Evolutionary conservation across 2,113 vertebrate genomes (phyloP).

Genomic region (Heterotis niloticus): DNA sequence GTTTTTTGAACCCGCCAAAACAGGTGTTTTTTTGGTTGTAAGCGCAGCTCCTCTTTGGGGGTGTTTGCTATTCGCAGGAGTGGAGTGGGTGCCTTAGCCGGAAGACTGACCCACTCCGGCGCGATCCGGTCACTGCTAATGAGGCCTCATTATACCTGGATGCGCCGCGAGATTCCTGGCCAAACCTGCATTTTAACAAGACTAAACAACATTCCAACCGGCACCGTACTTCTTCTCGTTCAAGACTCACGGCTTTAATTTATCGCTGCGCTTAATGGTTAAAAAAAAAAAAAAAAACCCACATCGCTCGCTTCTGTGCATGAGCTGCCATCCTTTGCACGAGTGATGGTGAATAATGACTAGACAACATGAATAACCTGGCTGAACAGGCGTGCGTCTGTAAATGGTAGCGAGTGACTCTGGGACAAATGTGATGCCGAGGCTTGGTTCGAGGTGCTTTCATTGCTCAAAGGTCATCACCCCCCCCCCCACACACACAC

Average conservation of each 20-base stretch:
- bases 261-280: not conserved
- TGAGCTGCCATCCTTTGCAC: not conserved
- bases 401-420: not conserved
- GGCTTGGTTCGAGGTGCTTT: too few species aligned
- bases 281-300: not conserved
- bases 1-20: too few species aligned
- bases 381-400: too few species aligned
- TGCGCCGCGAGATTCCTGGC: conserved; percentile 4
- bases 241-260: conserved; percentile 2
- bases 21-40: too few species aligned
- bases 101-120: not conserved
- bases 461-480: too few species aligned
- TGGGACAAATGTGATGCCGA: not conserved
- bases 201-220: not conserved
- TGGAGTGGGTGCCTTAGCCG: not conserved
- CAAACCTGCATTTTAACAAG: conserved; percentile 16
- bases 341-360: conserved; percentile 1
- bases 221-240: not conserved
- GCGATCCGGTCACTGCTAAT: conserved; percentile 1
- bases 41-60: too few species aligned
- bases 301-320: not conserved
- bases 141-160: conserved; percentile 37
- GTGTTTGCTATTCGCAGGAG: not conserved
- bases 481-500: not conserved
- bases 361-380: not conserved